Conservation (phyloP, 1,140 invertebrate species). For the Halictus rubicundus region DNA sequence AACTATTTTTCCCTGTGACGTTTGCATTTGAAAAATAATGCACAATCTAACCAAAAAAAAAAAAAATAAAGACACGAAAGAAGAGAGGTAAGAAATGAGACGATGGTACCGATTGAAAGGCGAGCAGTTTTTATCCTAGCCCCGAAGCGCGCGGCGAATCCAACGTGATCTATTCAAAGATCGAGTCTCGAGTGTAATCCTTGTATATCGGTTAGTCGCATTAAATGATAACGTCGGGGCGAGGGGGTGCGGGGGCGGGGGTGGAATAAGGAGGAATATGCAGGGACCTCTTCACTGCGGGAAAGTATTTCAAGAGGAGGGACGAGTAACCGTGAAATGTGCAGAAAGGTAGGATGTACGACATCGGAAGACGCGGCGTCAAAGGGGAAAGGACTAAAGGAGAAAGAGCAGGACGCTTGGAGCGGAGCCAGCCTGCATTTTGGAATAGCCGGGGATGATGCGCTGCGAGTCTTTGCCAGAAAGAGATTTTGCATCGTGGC, state of each 20-base stretch:
- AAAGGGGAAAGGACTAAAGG: conserved; percentile 38
- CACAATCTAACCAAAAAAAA: too few species aligned
- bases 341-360: conserved; percentile 45
- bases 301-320: conserved; percentile 15
- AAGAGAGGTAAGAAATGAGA: background rate
- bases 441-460: conserved; percentile 42
- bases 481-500: conserved; percentile 61
- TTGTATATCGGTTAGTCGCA: background rate
- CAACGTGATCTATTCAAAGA: background rate
- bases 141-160: too few species aligned
- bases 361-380: conserved; percentile 45
- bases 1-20: too few species aligned
- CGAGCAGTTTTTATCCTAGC: too few species aligned
- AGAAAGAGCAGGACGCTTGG: conserved; percentile 50
- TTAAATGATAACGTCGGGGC: background rate
- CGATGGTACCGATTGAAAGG: background rate
- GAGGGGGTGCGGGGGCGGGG: background rate
- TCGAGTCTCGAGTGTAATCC: background rate
- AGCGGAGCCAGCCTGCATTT: conserved; percentile 59
- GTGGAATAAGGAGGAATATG: too few species aligned
- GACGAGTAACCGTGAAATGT: conserved; percentile 32
- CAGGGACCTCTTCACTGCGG: background rate
- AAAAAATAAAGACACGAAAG: too few species aligned
- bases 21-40: too few species aligned
- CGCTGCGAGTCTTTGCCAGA: conserved; percentile 55